Conservation (phyloP, 2,888 invertebrate species). For the Dermolepida albohirtum region DNA sequence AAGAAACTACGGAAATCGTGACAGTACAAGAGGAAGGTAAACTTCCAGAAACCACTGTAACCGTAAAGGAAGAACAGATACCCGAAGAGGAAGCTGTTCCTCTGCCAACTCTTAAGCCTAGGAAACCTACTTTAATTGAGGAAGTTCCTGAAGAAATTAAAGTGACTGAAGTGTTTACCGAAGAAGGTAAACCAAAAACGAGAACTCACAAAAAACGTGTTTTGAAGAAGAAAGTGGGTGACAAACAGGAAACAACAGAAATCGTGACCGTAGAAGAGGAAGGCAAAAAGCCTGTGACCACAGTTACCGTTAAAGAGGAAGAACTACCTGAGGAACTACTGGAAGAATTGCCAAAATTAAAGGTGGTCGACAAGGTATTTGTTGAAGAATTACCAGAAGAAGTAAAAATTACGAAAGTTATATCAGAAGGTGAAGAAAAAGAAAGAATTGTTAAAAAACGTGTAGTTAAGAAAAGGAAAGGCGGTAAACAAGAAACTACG, state of each 20-base stretch:
- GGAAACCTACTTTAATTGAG: too few species aligned
- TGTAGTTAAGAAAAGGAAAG: slow-evolving; percentile 52
- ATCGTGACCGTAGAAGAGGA: slow-evolving; percentile 56
- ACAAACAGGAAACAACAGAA: slow-evolving; percentile 64
- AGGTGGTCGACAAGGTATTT: slow-evolving; percentile 46
- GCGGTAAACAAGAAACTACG: slow-evolving; percentile 55
- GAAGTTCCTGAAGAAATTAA: too few species aligned
- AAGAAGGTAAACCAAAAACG: slow-evolving; percentile 43
- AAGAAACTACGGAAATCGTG: slow-evolving; percentile 59
- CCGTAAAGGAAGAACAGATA: slow-evolving; percentile 55
- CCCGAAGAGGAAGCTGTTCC: slow-evolving; percentile 40
- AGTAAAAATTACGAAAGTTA: slow-evolving; percentile 58
- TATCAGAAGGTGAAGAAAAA: slow-evolving; percentile 58
- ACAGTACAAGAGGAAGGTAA: slow-evolving; percentile 63
- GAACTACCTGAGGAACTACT: slow-evolving; percentile 53
- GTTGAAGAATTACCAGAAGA: slow-evolving; percentile 58
- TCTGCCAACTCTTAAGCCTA: too few species aligned
- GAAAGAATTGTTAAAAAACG: slow-evolving; percentile 58
- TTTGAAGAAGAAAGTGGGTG: slow-evolving; percentile 56
- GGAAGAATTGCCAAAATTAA: slow-evolving; percentile 40
- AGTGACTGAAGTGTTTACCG: too few species aligned
- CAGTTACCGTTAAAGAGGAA: slow-evolving; percentile 53
- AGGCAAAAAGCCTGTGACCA: slow-evolving; percentile 53
- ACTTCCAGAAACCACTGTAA: slow-evolving; percentile 60
- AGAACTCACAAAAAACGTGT: slow-evolving; percentile 54